A percentile compares a stretch with the other conserved stretches of the same genome.
Evolutionary conservation across 2,797 vertebrate genomes (phyloP).

Genomic region (Luscinia luscinia): DNA sequence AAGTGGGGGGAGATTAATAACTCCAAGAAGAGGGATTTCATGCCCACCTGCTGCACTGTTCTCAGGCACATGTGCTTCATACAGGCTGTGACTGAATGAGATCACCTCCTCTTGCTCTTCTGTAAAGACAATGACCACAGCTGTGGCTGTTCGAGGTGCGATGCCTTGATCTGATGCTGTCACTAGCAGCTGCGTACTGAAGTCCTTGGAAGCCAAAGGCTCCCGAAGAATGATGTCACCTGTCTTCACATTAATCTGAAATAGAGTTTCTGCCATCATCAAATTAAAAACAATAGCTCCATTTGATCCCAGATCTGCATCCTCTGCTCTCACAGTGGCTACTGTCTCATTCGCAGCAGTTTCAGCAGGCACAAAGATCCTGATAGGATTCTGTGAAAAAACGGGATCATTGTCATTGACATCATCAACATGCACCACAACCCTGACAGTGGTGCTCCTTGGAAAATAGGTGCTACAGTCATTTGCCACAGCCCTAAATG

Average conservation of each 20-base stretch:
- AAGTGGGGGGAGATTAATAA: not conserved
- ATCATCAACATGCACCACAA: constrained; percentile 86
- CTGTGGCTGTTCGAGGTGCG: constrained; percentile 79
- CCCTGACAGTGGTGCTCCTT: constrained; percentile 77
- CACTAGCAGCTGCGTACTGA: constrained; percentile 80
- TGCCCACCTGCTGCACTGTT: constrained; percentile 86
- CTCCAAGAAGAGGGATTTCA: not conserved
- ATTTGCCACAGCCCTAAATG: constrained; percentile 82
- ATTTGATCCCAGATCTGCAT: constrained; percentile 85
- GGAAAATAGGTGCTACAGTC: constrained; percentile 81
- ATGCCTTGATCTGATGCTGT: constrained; percentile 82
- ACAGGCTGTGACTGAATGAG: constrained; percentile 82
- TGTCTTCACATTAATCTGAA: constrained; percentile 78
- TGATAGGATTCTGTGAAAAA: constrained; percentile 83
- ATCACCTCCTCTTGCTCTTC: constrained; percentile 79
- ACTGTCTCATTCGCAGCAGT: constrained; percentile 76
- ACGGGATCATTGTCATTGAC: constrained; percentile 88
- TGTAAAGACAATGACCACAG: constrained; percentile 84
- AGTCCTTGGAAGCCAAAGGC: constrained; percentile 72
- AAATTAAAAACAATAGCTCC: constrained; percentile 83
- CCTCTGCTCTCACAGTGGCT: constrained; percentile 78
- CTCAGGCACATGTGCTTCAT: constrained; percentile 83
- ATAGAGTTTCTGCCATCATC: constrained; percentile 74
- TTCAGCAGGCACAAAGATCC: constrained; percentile 75
- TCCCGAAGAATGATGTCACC: constrained; percentile 84